Base-by-base conservation (phyloP, 1,140 invertebrate genomes). In the Colletes gigas region DNA sequence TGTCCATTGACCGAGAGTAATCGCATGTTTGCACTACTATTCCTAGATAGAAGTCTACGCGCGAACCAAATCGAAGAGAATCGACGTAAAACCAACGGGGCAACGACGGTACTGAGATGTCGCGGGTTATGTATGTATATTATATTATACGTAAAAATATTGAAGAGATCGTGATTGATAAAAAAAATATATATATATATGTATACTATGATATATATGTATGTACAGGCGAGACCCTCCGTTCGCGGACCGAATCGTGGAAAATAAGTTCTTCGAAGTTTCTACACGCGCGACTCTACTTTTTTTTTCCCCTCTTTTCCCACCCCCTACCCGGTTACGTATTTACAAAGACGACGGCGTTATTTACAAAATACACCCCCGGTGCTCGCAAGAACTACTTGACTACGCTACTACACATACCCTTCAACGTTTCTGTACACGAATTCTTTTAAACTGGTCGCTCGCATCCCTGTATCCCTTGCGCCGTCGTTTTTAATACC, bases 151-250 rank as follows among this genome's bases (percentile, higher is more conserved):
- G 71, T 78, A 81, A 81, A 80, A 65, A 76, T 50, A 59, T 74
- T 73, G 71, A 86, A 89, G 83, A 85, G 83, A 85, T 82, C 87
- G 76, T 85, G 72, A 78, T 86, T 15, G 68, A 79, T 87, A 88
- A 83, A 86, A 88, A 86, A 84, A 67, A 87, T 78, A 82, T 86
- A 86, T 88, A 77, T 86, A 83, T 72, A 80, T 84, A 83, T 85
- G 39, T 84, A 82, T 72, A 77, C 70, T 82, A 84, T 70, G 44
- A 71, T 78, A 75, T 78, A 75, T 81, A 81, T 77, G 68, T 83
- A 69, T 78, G 57, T 83, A 69, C 54, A 75, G 71, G 39, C 67
- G 17, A 77, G 78, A 78, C 70, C 54, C 47, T 62, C 73, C 63
- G 70, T 79, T 71, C 55, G 52, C 52, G 59, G 50, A 66, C 52